phyloP scores from a whole-genome alignment of 1,140 invertebrate genomes.

The Solen grandis region DNA sequence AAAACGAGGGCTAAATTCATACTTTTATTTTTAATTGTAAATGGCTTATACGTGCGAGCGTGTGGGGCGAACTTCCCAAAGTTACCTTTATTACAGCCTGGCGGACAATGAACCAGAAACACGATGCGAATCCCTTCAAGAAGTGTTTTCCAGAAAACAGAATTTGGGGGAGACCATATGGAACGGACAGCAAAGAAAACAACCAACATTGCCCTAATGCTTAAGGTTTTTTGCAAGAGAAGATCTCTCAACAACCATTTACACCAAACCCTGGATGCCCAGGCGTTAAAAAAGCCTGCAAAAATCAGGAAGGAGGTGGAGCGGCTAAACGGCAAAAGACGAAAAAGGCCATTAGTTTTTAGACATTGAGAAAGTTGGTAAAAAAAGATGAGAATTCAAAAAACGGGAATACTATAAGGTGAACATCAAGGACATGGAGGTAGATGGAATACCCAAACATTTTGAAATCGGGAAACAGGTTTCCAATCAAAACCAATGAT shows the following conservation, averaged over 20 bases:
- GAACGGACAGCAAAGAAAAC: not conserved
- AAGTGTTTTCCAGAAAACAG: not conserved
- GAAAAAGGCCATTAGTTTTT: not conserved
- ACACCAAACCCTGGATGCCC: not conserved
- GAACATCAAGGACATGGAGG: not conserved
- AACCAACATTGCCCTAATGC: slow-evolving; percentile 24
- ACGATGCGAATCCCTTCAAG: not conserved
- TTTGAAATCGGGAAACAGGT: not conserved
- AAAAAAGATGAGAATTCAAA: not conserved
- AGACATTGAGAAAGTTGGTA: not conserved
- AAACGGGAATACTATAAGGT: slow-evolving; percentile 4
- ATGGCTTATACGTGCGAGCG: not conserved
- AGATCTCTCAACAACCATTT: slow-evolving; percentile 4
- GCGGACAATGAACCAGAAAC: slow-evolving; percentile 2
- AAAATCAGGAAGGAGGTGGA: slow-evolving; percentile 6
- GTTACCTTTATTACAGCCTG: not conserved
- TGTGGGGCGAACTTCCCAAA: not conserved
- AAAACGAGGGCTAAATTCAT: not conserved
- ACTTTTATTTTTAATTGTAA: not conserved
- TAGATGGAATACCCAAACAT: not conserved
- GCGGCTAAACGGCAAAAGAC: no score
- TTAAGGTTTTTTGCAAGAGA: not conserved
- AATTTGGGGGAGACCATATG: not conserved
- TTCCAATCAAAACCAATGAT: not conserved
- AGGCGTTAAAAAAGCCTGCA: not conserved